These are phyloP conservation scores for Camponotus floridanus DNA, from an alignment of 1,140 invertebrate genomes.

Conservation along the genomic window DNA sequence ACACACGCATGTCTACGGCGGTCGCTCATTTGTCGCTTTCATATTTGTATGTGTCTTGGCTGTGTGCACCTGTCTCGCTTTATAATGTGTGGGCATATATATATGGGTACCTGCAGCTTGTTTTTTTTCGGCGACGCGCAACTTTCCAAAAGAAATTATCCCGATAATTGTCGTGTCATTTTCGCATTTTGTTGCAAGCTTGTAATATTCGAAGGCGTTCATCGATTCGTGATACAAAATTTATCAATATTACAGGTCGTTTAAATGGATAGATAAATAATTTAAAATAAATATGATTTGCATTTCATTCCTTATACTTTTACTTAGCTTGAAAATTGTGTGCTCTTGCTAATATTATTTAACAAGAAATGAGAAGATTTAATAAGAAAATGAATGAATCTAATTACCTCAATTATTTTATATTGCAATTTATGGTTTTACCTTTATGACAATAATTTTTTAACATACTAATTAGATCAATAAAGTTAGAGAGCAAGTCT, in stretches of 20 bases:
- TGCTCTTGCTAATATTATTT: background rate
- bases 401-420: background rate
- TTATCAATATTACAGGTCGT: constrained; percentile 10
- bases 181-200: background rate
- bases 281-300: background rate
- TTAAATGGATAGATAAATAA: too few relatives aligned
- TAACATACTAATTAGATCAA: background rate
- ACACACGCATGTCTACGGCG: constrained; percentile 3
- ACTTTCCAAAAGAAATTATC: constrained; percentile 9
- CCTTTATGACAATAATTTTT: background rate
- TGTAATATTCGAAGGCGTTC: background rate
- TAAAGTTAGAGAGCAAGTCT: background rate
- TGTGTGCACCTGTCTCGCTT: constrained; percentile 68
- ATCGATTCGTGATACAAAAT: background rate
- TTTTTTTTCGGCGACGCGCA: background rate
- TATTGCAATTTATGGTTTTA: background rate
- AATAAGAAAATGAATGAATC: background rate
- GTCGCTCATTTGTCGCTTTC: constrained; percentile 48
- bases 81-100: constrained; percentile 55
- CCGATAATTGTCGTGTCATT: constrained; percentile 34
- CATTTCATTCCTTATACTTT: background rate
- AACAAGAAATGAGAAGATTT: background rate
- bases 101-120: constrained; percentile 29
- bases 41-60: constrained; percentile 38
- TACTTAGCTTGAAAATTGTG: background rate